phyloP scores from a whole-genome alignment of 2,113 vertebrate genomes.

The Chaetodon trifascialis region DNA sequence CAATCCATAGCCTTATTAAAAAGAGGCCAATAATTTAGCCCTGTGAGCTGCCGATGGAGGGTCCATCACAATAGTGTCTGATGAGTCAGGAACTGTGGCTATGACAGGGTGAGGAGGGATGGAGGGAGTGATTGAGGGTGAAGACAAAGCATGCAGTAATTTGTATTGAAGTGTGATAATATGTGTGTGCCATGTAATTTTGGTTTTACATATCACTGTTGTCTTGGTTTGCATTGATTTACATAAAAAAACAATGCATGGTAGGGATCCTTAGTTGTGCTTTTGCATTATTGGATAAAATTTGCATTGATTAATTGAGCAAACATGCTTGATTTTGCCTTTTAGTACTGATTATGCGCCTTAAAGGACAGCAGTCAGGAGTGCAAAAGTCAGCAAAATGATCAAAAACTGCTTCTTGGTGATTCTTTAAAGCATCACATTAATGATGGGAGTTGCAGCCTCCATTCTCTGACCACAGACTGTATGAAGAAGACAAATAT shows the following conservation, averaged over 20 bases:
- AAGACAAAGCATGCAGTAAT: neutral
- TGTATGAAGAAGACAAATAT: neutral
- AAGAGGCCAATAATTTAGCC: conserved; percentile 76
- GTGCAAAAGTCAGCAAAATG: neutral
- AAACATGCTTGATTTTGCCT: neutral
- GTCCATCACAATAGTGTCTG: conserved; percentile 63
- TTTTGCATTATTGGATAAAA: neutral
- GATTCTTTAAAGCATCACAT: neutral
- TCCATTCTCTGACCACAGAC: neutral
- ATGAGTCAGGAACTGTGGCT: conserved; percentile 72
- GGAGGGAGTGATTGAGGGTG: conserved; percentile 1
- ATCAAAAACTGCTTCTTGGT: neutral
- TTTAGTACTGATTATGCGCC: neutral
- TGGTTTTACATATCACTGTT: neutral
- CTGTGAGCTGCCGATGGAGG: conserved; percentile 20
- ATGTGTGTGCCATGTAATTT: neutral
- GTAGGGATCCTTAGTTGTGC: neutral
- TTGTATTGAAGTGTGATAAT: conserved; percentile 13
- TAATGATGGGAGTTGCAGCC: neutral
- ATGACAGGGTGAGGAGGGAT: conserved; percentile 43
- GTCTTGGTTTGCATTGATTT: conserved; percentile 21
- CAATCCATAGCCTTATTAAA: conserved; percentile 84
- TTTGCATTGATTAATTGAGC: neutral
- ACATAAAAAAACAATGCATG: neutral
- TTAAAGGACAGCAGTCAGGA: neutral